Evolutionary conservation across 2,113 vertebrate genomes (phyloP).

Genomic region (Typhlomys cinereus): DNA sequence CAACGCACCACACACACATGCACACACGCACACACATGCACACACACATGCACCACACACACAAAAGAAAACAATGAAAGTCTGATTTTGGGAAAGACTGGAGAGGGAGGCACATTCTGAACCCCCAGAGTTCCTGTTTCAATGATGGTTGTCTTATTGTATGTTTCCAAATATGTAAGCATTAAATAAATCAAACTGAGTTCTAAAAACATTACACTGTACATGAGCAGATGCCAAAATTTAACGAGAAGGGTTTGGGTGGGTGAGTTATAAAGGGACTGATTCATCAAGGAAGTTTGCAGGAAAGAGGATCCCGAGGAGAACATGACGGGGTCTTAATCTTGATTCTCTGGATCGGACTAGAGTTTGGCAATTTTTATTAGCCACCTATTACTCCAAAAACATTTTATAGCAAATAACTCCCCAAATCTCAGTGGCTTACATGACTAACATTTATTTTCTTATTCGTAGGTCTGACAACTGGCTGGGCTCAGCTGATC

Average conservation of each 20-base stretch:
- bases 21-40: too few relatives aligned
- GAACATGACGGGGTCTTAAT: neutral
- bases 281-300: neutral
- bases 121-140: neutral
- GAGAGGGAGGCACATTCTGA: neutral
- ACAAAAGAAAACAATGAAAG: too few relatives aligned
- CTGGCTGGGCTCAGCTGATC: slow-evolving; percentile 37
- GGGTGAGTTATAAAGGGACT: neutral
- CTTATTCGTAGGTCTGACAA: neutral
- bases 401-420: neutral
- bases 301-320: neutral
- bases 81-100: neutral
- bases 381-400: neutral
- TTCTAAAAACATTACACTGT: neutral
- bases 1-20: too few relatives aligned
- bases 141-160: neutral
- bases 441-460: neutral
- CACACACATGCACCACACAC: too few relatives aligned
- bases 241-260: neutral
- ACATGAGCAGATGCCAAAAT: neutral
- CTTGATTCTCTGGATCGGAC: neutral
- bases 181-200: neutral
- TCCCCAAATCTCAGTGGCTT: neutral
- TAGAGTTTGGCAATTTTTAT: slow-evolving; percentile 2
- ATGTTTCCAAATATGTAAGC: neutral